Evolutionary conservation across 2,113 vertebrate genomes (phyloP).

Genomic region (Channa maculata): DNA sequence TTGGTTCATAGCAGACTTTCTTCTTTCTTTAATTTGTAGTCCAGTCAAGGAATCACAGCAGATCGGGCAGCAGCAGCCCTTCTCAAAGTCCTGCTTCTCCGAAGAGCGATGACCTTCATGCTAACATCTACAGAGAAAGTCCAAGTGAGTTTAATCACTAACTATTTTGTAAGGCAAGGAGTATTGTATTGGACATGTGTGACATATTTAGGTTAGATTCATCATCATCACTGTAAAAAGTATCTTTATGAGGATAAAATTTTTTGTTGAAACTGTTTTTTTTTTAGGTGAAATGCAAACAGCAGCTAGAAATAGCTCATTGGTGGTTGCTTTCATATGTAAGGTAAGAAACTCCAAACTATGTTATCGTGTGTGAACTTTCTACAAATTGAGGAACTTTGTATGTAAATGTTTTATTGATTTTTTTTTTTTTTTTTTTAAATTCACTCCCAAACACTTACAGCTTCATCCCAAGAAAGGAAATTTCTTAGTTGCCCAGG

Average conservation of each 20-base stretch:
- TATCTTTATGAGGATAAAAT: no score
- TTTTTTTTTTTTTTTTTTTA: neutral
- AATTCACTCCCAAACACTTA: neutral
- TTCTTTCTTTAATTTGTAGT: slow-evolving; percentile 37
- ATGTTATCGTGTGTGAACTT: no score
- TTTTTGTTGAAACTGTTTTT: neutral
- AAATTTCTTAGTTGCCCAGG: slow-evolving; percentile 89
- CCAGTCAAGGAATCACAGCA: neutral
- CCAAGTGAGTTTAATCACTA: slow-evolving; percentile 21
- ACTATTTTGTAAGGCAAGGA: no score
- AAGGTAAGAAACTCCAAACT: slow-evolving; percentile 81
- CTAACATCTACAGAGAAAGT: rapidly evolving
- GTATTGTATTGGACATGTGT: no score
- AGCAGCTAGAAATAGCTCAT: slow-evolving; percentile 72
- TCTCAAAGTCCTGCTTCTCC: slow-evolving; percentile 13
- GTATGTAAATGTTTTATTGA: neutral
- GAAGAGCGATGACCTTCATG: neutral
- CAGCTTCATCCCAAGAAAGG: slow-evolving; percentile 89
- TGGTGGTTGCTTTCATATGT: slow-evolving; percentile 92
- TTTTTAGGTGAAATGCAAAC: slow-evolving; percentile 46
- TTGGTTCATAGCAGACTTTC: neutral
- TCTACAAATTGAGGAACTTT: neutral
- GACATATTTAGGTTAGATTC: no score
- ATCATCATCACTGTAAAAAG: no score
- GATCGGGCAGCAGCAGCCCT: slow-evolving; percentile 39